Base-by-base conservation (phyloP, 2,888 invertebrate genomes). In the Gnatocerus cornutus region DNA sequence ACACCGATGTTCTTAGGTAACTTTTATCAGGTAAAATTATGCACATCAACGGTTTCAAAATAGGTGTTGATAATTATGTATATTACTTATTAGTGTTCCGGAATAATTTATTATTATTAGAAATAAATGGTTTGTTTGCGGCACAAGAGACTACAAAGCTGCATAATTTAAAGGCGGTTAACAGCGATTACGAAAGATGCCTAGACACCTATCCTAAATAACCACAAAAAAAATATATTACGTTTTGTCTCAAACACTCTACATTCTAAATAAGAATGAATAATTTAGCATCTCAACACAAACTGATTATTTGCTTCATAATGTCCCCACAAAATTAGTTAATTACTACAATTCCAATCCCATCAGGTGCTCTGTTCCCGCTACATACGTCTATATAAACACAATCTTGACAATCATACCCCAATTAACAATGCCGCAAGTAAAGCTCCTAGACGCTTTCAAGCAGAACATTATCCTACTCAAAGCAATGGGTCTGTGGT, bases 61-160 rank as follows among this genome's bases (percentile, higher is more conserved):
- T 61, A 61, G 39, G 48, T 50, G 61, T 46, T 61, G 50, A 61
- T 61, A 48, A 61, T 61, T 50, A 61, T 61, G 61, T 21, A 61
- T 61, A 61, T 61, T 61, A 61, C 37, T 45, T 59, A 39, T 30
- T 43, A 16, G 37, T 37, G 46, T 45, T 16, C 16, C 27, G 30
- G 7, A 37, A 61, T 61, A 48, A 61, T 61, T 61, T 61, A 61
- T 61, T 61, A 48, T 61, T 61, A 61, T 59, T 37, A 21, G 61
- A 50, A 61, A 61, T 50, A 61, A 61, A 61, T 50, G 48, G 50
- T 50, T 61, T 39, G 61, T 48, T 61, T 48, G 46, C 16, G 46
- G 46, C 59, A 33, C 16, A 56, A 5, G 29, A 45, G 30, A 46
- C 27, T 27, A 16, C 27, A 56, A 21, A 56, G 41, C 10, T 6